These are phyloP conservation scores for Hedya salicella DNA, from an alignment of 2,888 invertebrate species.

Conservation along the genomic window DNA sequence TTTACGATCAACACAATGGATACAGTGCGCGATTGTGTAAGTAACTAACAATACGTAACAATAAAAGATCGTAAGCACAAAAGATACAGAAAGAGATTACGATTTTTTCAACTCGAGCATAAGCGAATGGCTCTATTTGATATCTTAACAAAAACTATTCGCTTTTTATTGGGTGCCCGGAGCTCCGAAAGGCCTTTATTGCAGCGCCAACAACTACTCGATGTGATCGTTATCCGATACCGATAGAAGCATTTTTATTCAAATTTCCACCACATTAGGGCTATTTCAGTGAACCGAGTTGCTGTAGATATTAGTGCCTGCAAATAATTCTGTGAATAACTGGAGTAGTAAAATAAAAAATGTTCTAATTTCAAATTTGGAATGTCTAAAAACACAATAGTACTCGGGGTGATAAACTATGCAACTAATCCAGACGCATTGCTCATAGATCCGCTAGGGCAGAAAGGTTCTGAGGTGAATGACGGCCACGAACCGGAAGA, in stretches of 20 bases:
- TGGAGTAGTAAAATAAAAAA: not conserved
- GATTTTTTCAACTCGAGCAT: not conserved
- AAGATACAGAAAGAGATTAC: not conserved
- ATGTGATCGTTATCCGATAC: conserved; percentile 27
- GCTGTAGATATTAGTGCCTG: not conserved
- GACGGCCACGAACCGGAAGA: no score
- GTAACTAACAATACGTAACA: no score
- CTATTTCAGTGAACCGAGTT: conserved; percentile 5
- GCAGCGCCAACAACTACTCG: conserved; percentile 21
- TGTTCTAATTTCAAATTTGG: no score
- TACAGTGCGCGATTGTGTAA: no score
- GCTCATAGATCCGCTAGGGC: no score
- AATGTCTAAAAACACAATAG: no score
- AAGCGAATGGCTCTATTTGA: conserved; percentile 16
- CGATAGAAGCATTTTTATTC: conserved; percentile 39
- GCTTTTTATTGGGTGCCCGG: conserved; percentile 21
- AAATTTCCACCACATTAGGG: conserved; percentile 30
- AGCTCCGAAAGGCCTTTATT: conserved; percentile 31
- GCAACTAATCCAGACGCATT: no score
- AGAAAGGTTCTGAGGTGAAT: no score
- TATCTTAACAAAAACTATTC: conserved; percentile 32
- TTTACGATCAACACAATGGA: no score
- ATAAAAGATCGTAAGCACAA: not conserved
- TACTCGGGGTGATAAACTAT: no score
- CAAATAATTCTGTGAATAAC: not conserved